Conservation (phyloP, 2,797 vertebrate genomes). For the Takifugu ocellatus region DNA sequence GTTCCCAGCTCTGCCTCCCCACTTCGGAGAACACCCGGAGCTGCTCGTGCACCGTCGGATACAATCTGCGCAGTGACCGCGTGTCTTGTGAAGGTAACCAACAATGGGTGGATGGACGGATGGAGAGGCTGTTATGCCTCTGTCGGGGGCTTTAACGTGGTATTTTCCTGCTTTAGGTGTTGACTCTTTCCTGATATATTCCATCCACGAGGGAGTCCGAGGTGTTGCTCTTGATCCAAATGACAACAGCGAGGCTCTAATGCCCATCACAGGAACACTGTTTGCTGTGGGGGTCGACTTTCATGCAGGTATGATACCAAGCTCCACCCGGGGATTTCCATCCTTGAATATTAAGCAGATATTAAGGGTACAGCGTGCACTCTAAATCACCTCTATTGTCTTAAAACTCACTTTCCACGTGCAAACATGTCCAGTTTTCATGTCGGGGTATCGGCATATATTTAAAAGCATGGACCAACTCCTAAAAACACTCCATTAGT, state of each 20-base stretch:
- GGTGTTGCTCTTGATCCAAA: conserved; percentile 91
- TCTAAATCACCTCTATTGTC: background rate
- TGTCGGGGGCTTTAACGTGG: background rate
- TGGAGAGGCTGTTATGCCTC: background rate
- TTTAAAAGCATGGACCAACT: background rate
- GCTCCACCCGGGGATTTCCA: background rate
- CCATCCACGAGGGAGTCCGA: conserved; percentile 93
- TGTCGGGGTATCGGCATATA: background rate
- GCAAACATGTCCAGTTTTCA: too few species aligned
- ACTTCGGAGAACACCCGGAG: conserved; percentile 91
- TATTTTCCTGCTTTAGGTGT: conserved; percentile 75
- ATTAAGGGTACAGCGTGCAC: background rate
- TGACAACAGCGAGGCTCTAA: conserved; percentile 92
- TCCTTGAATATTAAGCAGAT: background rate
- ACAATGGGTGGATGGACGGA: background rate
- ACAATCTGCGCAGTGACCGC: conserved; percentile 89
- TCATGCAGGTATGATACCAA: conserved; percentile 85
- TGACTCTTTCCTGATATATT: conserved; percentile 97
- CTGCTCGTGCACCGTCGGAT: conserved; percentile 93
- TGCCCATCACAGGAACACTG: conserved; percentile 92
- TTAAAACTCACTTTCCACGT: too few species aligned
- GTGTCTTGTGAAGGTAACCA: conserved; percentile 90
- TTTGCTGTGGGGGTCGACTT: conserved; percentile 98
- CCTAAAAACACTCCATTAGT: background rate
- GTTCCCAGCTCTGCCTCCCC: conserved; percentile 95